Base-by-base conservation (phyloP, 2,113 vertebrate genomes). In the Urocitellus parryii region DNA sequence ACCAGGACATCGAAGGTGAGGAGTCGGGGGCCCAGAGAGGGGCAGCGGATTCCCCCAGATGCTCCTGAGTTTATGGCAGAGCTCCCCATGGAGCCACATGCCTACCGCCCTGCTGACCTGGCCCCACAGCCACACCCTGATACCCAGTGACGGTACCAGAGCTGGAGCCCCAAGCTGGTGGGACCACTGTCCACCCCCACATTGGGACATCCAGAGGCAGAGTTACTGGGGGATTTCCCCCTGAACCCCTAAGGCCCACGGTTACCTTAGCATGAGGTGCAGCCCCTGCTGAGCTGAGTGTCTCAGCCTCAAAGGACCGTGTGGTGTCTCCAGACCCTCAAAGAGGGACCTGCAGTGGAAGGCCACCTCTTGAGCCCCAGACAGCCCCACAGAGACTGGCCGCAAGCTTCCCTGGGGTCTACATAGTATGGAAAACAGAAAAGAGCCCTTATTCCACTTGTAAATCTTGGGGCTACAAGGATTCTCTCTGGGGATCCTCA, bases 341-440 rank as follows among this genome's bases (percentile, higher is more conserved):
- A n/a, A 56, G 16, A 27, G 53, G 56, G 24, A 42, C 39, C 24
- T 12, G 51, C 74, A 48, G 13, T 16, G 2, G 18, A 37, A 65
- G 20, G 25, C 32, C 53, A 51, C 61, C 53, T 39, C 18, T 25
- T 22, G 42, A 20, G 42, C n/a, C 81, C 88, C 24, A 67, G n/a
- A 7, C 4, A 8, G 22, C 4, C 8, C 70, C 32, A 8, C 3
- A n/a, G n/a, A 58, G 37, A 24, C 10, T 0, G 32, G 16, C 2
- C 12, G 27, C 8, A 6, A 53, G 29, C 27, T 78, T 37, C 58
- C 58, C 58, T 65, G 18, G 10, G 11, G 25, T 88, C 14, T 3
- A 56, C 2, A 3, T 0, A 8, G 56, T 5, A 22, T 4, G 16
- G 8, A 32, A 74, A 27, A 20, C 4, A 34, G 58, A 32, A 77